phyloP scores from a whole-genome alignment of 2,888 invertebrate species.

The Meta bourneti region DNA sequence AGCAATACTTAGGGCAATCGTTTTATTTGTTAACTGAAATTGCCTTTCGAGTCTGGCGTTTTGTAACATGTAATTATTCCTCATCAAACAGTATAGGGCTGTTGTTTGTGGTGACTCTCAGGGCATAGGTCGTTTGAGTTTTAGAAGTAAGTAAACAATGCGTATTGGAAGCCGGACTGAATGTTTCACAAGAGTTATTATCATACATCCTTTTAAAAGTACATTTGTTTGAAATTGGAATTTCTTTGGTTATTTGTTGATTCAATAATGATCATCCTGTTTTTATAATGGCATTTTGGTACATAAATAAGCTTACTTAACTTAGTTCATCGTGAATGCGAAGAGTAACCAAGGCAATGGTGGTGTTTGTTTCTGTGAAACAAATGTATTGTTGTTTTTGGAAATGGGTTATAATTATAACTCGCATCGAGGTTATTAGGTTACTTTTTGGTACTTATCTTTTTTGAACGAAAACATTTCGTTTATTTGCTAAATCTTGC shows the following conservation, averaged over 20 bases:
- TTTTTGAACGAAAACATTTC: too few relatives aligned
- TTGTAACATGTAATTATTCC: constrained; percentile 32
- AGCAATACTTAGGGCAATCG: constrained; percentile 15
- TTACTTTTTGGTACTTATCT: too few relatives aligned
- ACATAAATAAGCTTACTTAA: background rate
- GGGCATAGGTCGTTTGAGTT: constrained; percentile 31
- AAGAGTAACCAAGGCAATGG: background rate
- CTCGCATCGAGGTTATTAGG: too few relatives aligned
- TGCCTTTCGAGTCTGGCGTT: constrained; percentile 28
- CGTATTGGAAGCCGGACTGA: background rate
- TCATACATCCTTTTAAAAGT: background rate
- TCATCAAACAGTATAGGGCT: background rate
- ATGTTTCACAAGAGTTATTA: background rate
- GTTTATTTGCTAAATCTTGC: too few relatives aligned
- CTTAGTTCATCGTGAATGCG: background rate
- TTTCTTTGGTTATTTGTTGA: background rate
- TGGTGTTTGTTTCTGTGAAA: background rate
- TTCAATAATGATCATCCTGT: background rate
- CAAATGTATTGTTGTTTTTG: background rate
- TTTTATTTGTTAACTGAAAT: constrained; percentile 66
- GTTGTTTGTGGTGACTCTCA: background rate
- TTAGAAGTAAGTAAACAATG: background rate
- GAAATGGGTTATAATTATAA: background rate
- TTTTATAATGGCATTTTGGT: background rate
- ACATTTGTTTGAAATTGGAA: background rate